These are phyloP conservation scores for Micromesistius poutassou DNA, from an alignment of 2,797 vertebrate genomes.

Conservation along the genomic window DNA sequence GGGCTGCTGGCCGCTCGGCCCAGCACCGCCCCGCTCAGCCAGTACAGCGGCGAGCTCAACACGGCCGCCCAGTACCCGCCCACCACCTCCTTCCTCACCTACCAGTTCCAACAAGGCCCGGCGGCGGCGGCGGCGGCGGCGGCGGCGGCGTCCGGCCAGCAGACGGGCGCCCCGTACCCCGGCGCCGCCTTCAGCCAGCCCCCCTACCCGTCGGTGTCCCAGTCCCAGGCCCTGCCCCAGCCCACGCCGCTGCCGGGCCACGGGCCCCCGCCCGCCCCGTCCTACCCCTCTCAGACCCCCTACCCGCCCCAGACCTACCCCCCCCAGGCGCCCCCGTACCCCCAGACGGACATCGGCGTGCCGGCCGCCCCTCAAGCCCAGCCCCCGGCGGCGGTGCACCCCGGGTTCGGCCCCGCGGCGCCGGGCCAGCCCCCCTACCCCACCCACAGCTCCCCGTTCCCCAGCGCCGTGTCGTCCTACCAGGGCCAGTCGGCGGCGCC, in stretches of 20 bases:
- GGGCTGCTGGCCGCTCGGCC: slow-evolving; percentile 75
- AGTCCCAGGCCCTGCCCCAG: slow-evolving; percentile 83
- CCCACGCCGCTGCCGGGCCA: slow-evolving; percentile 81
- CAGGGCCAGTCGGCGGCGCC: slow-evolving; percentile 76
- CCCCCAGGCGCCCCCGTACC: slow-evolving; percentile 79
- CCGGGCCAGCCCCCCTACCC: slow-evolving; percentile 82
- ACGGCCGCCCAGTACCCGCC: slow-evolving; percentile 76
- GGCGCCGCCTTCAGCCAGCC: slow-evolving; percentile 76
- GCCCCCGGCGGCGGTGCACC: slow-evolving; percentile 76
- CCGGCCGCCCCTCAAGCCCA: slow-evolving; percentile 65
- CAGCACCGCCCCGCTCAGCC: slow-evolving; percentile 77
- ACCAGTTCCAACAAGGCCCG: slow-evolving; percentile 81
- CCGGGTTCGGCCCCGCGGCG: slow-evolving; percentile 79
- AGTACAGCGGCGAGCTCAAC: slow-evolving; percentile 81
- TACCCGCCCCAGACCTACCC: slow-evolving; percentile 82
- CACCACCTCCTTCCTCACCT: slow-evolving; percentile 78
- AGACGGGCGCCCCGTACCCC: slow-evolving; percentile 66
- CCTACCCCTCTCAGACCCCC: slow-evolving; percentile 77
- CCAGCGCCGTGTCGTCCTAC: slow-evolving; percentile 78
- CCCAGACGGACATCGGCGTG: slow-evolving; percentile 80
- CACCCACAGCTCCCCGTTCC: slow-evolving; percentile 81
- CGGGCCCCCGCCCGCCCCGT: slow-evolving; percentile 72
- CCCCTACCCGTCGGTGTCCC: slow-evolving; percentile 78
- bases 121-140: slow-evolving; percentile 65
- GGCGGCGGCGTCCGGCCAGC: slow-evolving; percentile 64